Evolutionary conservation across 2,888 invertebrate species (phyloP).

Genomic region (Siphlonurus alternatus): DNA sequence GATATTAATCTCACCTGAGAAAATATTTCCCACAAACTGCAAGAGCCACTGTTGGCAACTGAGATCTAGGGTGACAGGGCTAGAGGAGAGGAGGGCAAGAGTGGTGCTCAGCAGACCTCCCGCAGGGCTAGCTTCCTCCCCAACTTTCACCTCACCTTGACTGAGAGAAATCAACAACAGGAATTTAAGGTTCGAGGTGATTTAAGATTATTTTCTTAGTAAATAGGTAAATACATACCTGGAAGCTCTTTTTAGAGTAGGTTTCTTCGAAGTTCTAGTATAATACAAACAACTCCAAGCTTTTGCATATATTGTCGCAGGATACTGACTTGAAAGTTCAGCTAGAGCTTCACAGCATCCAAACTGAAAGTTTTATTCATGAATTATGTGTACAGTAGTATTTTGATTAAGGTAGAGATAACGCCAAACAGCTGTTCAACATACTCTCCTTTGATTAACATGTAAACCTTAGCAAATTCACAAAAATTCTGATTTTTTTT

Average conservation of each 20-base stretch:
- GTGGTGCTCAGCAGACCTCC: constrained; percentile 23
- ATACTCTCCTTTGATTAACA: too few relatives aligned
- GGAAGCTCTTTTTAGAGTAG: not conserved
- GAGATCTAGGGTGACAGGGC: constrained; percentile 36
- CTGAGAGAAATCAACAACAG: not conserved
- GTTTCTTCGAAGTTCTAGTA: constrained; percentile 7
- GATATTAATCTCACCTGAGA: constrained; percentile 31
- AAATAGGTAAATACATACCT: not conserved
- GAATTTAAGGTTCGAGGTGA: not conserved
- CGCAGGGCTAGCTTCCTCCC: constrained; percentile 10
- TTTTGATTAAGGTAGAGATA: too few relatives aligned
- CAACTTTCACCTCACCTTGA: not conserved
- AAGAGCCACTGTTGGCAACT: constrained; percentile 30
- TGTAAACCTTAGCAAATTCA: too few relatives aligned
- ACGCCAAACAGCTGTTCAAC: too few relatives aligned
- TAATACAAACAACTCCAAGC: constrained; percentile 42
- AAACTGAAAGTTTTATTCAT: constrained; percentile 26
- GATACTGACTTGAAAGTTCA: constrained; percentile 43
- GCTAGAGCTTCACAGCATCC: constrained; percentile 53
- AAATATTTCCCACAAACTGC: constrained; percentile 37
- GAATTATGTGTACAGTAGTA: too few relatives aligned
- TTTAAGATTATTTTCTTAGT: not conserved
- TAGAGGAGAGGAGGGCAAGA: constrained; percentile 29
- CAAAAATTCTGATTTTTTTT: too few relatives aligned
- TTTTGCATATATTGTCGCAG: constrained; percentile 44